A percentile compares a stretch with the other conserved stretches of the same genome.
phyloP scores from a whole-genome alignment of 1,140 invertebrate species.

The Aricia agestis region DNA sequence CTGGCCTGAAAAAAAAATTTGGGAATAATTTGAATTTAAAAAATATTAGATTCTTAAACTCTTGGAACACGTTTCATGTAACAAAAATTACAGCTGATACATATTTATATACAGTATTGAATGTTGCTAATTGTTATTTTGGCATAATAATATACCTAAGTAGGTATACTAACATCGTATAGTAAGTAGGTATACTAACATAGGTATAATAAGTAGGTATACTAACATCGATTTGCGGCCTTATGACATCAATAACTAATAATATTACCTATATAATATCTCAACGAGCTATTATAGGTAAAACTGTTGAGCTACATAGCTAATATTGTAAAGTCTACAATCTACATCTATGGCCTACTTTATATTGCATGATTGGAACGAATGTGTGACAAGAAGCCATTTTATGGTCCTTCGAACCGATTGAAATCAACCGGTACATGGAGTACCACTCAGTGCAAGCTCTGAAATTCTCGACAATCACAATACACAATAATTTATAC shows the following conservation, averaged over 20 bases:
- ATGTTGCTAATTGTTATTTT: too few relatives aligned
- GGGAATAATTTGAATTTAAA: neutral
- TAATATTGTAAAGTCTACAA: neutral
- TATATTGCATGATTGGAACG: neutral
- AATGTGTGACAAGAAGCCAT: neutral
- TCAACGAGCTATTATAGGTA: too few relatives aligned
- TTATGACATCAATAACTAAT: too few relatives aligned
- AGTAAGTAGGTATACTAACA: too few relatives aligned
- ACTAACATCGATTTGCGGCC: too few relatives aligned
- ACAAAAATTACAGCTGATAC: too few relatives aligned
- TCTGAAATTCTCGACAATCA: too few relatives aligned
- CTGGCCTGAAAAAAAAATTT: conserved; percentile 39
- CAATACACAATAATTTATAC: neutral
- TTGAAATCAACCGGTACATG: neutral
- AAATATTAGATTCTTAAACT: neutral
- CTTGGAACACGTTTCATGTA: neutral
- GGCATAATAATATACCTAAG: too few relatives aligned
- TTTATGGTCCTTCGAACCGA: neutral
- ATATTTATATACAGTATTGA: too few relatives aligned
- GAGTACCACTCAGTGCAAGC: neutral
- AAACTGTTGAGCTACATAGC: neutral
- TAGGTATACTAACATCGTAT: too few relatives aligned
- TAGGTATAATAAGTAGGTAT: too few relatives aligned
- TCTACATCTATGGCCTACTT: neutral
- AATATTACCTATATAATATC: too few relatives aligned